Evolutionary conservation across 2,888 invertebrate genomes (phyloP), one percentile per base, ranked within the genome.

Genomic region (Cryptus viduatorius): DNA sequence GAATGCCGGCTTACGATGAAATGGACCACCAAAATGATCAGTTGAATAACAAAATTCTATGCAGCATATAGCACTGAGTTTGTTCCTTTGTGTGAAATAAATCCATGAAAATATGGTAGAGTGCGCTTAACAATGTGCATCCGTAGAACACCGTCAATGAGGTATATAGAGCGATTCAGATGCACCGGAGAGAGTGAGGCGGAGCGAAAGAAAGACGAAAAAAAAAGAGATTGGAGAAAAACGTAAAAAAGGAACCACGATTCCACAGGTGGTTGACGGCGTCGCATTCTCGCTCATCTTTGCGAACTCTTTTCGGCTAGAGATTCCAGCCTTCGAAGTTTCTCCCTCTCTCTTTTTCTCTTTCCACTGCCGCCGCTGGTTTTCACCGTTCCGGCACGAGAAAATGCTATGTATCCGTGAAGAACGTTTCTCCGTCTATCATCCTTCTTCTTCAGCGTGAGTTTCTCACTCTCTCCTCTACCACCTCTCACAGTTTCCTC

Each of bases 201-300:
- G 59, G 42, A 61, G 53, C 75, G 29, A 65, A 59, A 48, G 7
- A 61, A 71, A 76, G 12, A 31, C 16, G 31, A 65, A 46, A 37
- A 53, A 50, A 77, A 77, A 42, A 64, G 24, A 29, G 31, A 31
- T 42, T 44, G 53, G 37, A 48, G 14, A 73, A 68, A 69, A 29
- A 29, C 31, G 50, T 75, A 24, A 71, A 71, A 71, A 59, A 83
- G 46, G 69, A 56, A 67, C 42, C 69, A 53, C 24, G 48, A 82
- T 79, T 84, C 87, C 79, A 87, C 86, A 87, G 86, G 87, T 86
- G 87, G 87, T 87, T 79, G 65, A 72, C 68, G 79, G 48, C 61
- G 53, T 77, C 78, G 77, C 61, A 59, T 64, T 79, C 76, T 78
- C 61, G 65, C 71, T 83, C 79, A 79, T 83, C 83, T 84, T 81